Conservation (phyloP, 2,113 vertebrate genomes). For the Phocoena sinus region DNA sequence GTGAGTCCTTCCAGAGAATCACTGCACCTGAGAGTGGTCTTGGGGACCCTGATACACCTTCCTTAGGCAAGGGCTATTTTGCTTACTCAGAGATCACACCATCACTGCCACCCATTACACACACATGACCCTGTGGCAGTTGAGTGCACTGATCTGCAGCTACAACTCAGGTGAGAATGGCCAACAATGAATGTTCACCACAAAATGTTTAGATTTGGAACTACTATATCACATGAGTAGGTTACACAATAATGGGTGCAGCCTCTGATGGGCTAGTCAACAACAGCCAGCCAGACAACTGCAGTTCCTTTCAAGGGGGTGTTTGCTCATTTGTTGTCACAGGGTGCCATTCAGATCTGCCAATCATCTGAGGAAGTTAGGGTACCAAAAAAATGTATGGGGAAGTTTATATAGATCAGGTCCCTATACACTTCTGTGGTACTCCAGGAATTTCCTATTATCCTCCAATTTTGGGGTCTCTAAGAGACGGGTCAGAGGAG, state of each 20-base stretch:
- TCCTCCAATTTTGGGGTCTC: neutral
- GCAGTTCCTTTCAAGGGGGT: neutral
- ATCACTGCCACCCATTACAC: neutral
- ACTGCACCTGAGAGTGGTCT: too few relatives aligned
- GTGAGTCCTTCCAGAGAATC: neutral
- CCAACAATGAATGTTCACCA: neutral
- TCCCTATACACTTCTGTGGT: neutral
- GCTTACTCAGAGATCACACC: neutral
- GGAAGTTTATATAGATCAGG: neutral
- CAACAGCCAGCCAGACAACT: neutral
- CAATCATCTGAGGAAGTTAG: neutral
- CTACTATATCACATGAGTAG: neutral
- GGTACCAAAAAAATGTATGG: neutral
- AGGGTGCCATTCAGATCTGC: neutral
- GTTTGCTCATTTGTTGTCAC: neutral
- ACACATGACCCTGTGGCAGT: too few relatives aligned
- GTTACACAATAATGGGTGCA: neutral
- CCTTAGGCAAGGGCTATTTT: neutral
- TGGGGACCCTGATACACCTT: neutral
- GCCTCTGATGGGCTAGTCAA: neutral
- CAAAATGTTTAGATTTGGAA: neutral
- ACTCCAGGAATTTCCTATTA: neutral
- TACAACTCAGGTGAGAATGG: neutral
- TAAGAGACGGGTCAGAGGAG: neutral
- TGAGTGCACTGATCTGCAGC: neutral